These are phyloP conservation scores for Yponomeuta sedellus DNA, from an alignment of 2,888 invertebrate species.

Conservation along the genomic window DNA sequence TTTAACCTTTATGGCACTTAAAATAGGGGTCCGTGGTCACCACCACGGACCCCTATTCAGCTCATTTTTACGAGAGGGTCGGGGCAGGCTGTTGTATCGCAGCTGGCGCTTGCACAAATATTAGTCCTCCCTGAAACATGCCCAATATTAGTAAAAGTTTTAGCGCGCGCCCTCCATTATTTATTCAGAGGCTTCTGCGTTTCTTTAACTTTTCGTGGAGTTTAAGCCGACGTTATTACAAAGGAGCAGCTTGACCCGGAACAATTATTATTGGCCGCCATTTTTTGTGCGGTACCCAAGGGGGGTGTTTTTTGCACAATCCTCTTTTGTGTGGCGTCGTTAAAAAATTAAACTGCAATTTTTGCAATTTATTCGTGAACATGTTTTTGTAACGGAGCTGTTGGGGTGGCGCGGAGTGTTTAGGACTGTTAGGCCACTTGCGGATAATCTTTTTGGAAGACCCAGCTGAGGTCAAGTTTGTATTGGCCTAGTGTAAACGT, in stretches of 20 bases:
- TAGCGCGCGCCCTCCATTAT: constrained; percentile 44
- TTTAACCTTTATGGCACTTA: neutral
- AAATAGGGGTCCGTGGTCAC: neutral
- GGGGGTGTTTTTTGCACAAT: neutral
- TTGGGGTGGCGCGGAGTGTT: neutral
- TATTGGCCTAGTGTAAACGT: neutral
- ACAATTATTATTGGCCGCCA: constrained; percentile 36
- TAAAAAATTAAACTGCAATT: constrained; percentile 6
- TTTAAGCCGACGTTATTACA: constrained; percentile 38
- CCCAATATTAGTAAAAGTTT: constrained; percentile 64
- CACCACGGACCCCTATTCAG: no score
- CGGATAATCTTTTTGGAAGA: neutral
- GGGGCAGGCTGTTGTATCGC: constrained; percentile 20
- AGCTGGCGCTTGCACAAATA: constrained; percentile 45
- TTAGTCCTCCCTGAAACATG: constrained; percentile 52
- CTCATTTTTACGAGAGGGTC: neutral
- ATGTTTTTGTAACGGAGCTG: neutral
- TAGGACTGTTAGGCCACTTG: neutral
- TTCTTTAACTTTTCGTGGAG: constrained; percentile 46
- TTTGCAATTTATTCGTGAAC: neutral
- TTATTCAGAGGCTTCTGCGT: constrained; percentile 56
- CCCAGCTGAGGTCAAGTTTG: neutral
- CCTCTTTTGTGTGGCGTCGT: neutral
- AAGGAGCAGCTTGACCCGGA: constrained; percentile 27
- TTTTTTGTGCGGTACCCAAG: constrained; percentile 27